Evolutionary conservation across 2,113 vertebrate species (phyloP), one percentile per base, ranked within the genome.

Genomic region (Octodon degus): DNA sequence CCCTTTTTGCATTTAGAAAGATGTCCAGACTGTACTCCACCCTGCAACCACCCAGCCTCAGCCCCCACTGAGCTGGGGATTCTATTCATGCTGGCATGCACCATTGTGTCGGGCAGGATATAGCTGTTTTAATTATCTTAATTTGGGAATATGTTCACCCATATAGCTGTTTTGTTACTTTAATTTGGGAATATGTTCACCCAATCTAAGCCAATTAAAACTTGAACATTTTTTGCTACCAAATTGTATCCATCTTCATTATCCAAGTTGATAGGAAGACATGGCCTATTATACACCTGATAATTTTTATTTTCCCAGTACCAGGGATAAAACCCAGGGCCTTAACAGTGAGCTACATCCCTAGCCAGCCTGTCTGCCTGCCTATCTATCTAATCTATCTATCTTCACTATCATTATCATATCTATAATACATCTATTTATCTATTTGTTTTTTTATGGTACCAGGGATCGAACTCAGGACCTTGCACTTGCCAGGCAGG

Each of bases 171-270:
- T 95, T 55, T 84, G 85, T 87, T 32, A 30, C 70, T 74, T 80
- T 76, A 65, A 87, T 63, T 50, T 43, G 34, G 55, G 50, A 81
- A 62, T 85, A 90, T 25, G 68, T 50, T 80, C 37, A 67, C 16
- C 50, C 62, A 84, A 50, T 84, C 55, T 96, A 94, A 86, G 60
- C 22, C 58, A 74, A 30, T 53, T 88, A 50, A 84, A 89, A 96
- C 34, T 47, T 95, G 5, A 89, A 70, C 72, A 55, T 72, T 24
- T 55, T 47, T 16, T 4, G 55, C 10, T 37, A 60, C 10, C 17
- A 91, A 60, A 32, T 34, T 70, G 58, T 77, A 16, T 53, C 43
- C 32, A 93, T 47, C 55, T 93, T 92, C 24, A 77, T 62, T 30
- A 47, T 62, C 30, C 72, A 83, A 80, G 63, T 2, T 27, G 50